phyloP scores from a whole-genome alignment of 2,113 vertebrate species.

The Nestor notabilis region DNA sequence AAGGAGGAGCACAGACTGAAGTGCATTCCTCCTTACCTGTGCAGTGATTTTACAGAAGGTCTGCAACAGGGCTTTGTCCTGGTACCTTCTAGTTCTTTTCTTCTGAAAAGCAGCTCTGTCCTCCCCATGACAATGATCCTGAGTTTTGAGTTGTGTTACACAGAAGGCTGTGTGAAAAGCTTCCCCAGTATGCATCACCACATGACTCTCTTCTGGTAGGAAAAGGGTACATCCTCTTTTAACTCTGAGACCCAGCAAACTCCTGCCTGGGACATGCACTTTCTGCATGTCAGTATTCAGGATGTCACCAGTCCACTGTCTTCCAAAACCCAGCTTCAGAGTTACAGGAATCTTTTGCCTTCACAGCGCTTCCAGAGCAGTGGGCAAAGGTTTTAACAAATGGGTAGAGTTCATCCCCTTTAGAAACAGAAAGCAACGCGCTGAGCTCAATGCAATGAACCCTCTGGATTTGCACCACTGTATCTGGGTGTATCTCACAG shows the following conservation, averaged over 20 bases:
- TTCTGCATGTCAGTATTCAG: background rate
- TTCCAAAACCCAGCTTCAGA: background rate
- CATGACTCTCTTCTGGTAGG: background rate
- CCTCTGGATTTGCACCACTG: background rate
- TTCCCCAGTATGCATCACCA: no score
- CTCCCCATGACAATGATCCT: background rate
- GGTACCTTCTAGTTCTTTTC: background rate
- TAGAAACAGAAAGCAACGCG: background rate
- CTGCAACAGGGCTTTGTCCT: rapidly evolving
- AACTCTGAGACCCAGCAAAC: background rate
- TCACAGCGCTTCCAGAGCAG: background rate
- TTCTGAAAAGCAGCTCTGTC: background rate
- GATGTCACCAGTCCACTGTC: rapidly evolving
- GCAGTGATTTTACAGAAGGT: background rate
- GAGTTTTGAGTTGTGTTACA: background rate
- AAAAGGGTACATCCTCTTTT: background rate
- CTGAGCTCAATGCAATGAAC: background rate
- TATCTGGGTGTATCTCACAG: background rate
- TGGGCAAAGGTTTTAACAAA: background rate
- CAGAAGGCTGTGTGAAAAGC: background rate
- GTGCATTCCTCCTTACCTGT: background rate
- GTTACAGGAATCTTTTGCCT: background rate
- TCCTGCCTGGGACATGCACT: rapidly evolving
- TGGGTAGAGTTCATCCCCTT: background rate
- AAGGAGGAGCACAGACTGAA: background rate